A percentile compares a stretch with the other conserved stretches of the same genome.
Conservation (phyloP, 2,888 invertebrate species). For the Lissocephala sabroskyi region DNA sequence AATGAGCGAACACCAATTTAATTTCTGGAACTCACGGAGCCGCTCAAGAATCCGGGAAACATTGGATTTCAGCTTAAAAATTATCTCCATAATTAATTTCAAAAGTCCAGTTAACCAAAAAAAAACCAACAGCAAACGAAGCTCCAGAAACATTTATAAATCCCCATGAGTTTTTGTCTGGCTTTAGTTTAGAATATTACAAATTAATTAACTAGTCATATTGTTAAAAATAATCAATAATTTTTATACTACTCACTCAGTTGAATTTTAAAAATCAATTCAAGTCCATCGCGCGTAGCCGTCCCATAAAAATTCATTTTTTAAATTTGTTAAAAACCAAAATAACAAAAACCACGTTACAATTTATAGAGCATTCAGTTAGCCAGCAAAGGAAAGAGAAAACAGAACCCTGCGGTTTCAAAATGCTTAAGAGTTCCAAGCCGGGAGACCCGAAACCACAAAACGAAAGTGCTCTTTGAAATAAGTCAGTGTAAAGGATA, state of each 20-base stretch:
- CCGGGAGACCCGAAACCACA: slow-evolving; percentile 3
- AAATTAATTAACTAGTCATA: background rate
- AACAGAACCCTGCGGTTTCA: no score
- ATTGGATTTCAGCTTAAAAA: no score
- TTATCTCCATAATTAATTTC: no score
- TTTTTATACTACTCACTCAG: background rate
- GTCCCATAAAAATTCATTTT: slow-evolving; percentile 36
- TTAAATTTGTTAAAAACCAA: slow-evolving; percentile 4
- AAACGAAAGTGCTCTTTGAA: slow-evolving; percentile 28
- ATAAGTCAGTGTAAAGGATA: background rate
- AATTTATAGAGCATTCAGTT: no score
- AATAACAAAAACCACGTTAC: no score
- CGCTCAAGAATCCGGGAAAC: no score
- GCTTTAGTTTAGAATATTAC: slow-evolving; percentile 3
- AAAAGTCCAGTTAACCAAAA: no score
- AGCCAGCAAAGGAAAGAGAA: no score
- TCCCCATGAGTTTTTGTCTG: background rate
- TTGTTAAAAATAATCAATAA: slow-evolving; percentile 1
- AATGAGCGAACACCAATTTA: no score
- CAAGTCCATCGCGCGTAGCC: slow-evolving; percentile 47
- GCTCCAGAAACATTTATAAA: background rate
- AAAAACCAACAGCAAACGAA: background rate
- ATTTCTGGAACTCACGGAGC: no score
- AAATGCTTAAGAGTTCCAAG: no score
- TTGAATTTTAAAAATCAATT: slow-evolving; percentile 14